Conservation (phyloP, 2,113 vertebrate genomes). For the Ciconia maguari region DNA sequence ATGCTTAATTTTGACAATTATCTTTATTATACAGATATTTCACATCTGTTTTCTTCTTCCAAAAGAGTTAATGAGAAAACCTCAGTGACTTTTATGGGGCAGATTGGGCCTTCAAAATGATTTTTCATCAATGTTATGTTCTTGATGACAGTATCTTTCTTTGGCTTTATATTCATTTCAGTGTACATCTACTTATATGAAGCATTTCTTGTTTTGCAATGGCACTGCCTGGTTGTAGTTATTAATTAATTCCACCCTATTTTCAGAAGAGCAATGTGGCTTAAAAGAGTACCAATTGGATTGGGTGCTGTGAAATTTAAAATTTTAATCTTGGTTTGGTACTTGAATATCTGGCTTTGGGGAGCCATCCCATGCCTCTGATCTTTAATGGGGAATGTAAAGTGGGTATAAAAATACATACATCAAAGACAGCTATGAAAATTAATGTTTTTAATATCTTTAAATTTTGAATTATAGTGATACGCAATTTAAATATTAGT, state of each 20-base stretch:
- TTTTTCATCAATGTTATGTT: not conserved
- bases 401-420: not conserved
- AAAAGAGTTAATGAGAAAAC: not conserved
- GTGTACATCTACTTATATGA: constrained; percentile 16
- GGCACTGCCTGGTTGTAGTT: not conserved
- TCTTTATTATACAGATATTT: not conserved
- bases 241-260: not conserved
- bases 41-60: not conserved
- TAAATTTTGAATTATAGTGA: constrained; percentile 15
- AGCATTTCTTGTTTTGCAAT: constrained; percentile 61
- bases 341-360: constrained; percentile 25
- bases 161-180: constrained; percentile 47
- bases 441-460: constrained; percentile 31
- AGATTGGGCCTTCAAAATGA: not conserved
- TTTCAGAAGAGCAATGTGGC: constrained; percentile 7
- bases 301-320: constrained; percentile 4
- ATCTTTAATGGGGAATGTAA: constrained; percentile 12
- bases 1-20: constrained; percentile 9
- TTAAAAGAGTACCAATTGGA: not conserved
- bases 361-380: not conserved
- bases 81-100: not conserved
- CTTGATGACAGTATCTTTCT: not conserved
- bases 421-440: constrained; percentile 33
- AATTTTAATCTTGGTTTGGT: not conserved
- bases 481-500: constrained; percentile 38